Evolutionary conservation across 2,797 vertebrate species (phyloP).

Genomic region (Podarcis lilfordi): DNA sequence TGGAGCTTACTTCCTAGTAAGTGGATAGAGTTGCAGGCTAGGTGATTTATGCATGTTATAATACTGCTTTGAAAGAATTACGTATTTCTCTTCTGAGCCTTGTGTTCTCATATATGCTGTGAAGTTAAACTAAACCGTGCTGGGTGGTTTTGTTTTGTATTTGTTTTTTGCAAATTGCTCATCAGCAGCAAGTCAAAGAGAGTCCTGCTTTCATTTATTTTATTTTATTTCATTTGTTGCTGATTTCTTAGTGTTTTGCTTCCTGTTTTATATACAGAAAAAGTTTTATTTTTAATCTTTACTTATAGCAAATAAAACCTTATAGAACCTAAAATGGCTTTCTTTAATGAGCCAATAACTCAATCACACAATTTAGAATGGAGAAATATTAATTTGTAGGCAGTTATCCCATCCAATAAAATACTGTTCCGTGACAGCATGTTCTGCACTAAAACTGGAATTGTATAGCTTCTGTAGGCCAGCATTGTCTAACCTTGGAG

Average conservation of each 20-base stretch:
- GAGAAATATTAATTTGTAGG: background rate
- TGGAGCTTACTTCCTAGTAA: background rate
- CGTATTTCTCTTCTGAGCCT: background rate
- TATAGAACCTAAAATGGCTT: background rate
- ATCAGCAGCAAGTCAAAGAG: background rate
- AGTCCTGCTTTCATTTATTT: background rate
- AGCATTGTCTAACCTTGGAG: background rate
- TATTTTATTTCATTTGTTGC: background rate
- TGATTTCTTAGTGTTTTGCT: background rate
- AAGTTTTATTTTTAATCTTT: background rate
- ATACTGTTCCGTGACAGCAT: fast-evolving
- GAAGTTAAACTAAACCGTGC: background rate
- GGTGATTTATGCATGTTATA: background rate
- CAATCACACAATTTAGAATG: background rate
- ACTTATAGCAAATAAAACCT: background rate
- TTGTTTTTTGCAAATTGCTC: background rate
- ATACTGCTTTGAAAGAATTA: slow-evolving; percentile 1
- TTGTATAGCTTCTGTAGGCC: background rate
- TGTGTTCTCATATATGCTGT: background rate
- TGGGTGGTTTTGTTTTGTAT: too few species aligned
- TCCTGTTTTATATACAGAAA: background rate
- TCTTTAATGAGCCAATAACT: background rate
- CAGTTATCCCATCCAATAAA: background rate
- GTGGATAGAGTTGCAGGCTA: background rate
- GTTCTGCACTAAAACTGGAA: background rate